Base-by-base conservation (phyloP, 2,113 vertebrate species). In the Hippolais icterina region DNA sequence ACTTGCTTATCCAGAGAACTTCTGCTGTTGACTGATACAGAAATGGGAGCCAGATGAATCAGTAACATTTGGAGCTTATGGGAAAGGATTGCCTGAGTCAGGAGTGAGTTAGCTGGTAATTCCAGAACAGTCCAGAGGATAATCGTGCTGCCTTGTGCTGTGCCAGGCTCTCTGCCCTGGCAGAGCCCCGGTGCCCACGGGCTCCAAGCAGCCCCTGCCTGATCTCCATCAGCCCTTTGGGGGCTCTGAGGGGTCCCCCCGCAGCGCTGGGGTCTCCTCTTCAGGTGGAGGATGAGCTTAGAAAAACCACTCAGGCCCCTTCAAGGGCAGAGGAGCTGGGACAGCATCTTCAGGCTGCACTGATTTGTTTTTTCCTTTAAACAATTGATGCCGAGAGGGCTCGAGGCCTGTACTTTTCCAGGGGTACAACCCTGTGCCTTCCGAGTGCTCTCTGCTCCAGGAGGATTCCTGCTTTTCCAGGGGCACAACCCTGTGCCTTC, bases 1-100 rank as follows among this genome's bases (percentile, higher is more conserved):
- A 83, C 71, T 94, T 90, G 77, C 92, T 93, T 96, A 90, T 81
- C 68, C 60, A 13, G 91, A 96, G 92, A 91, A 72, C 76, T 78
- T n/a, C 69, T 89, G 84, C 83, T 91, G 94, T 83, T 93, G 94
- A 94, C 95, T 90, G 92, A 37, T 3, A 87, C 47, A 54, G 89
- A 80, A 93, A 68, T 22, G 64, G 56, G 83, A 96, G 81, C 60
- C 81, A 84, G 90, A 86, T 71, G 93, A 91, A 97, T 89, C 56
- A 74, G 77, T n/a, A 71, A 84, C 65, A 63, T 91, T 92, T 65
- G 46, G 81, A 85, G 90, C 72, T 80, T 28, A 71, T 50, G 56
- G 94, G 42, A 87, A 71, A 84, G 79, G 66, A 52, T 27, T 87
- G 92, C 86, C 75, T 19, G 3, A 72, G 61, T 87, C 91, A 80